Base-by-base conservation (phyloP, 2,797 vertebrate species). In the Peromyscus melanophrys region DNA sequence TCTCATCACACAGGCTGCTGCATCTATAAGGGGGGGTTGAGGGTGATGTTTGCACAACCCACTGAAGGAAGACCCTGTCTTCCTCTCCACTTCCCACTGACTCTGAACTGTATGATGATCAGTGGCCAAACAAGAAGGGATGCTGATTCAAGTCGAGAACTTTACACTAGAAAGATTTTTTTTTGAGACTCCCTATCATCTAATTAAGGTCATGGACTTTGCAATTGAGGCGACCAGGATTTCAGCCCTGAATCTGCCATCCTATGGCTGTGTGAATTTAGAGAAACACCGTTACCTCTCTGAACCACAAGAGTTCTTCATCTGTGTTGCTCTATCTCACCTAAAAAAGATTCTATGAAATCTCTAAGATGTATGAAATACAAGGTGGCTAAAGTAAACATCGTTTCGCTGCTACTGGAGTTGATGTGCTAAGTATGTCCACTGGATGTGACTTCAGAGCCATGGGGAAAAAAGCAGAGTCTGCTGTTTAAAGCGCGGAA, bases 121-220 rank as follows among this genome's bases (percentile, higher is more conserved):
- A 27, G 25, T 3, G 0, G 4, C 1, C 6, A 29, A 34, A 10
- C 6, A 40, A 14, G 5, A 4, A 31, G 80, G n/a, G 49, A 8
- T 27, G 2, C 23, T 57, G 4, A 43, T 77, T 80, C 76, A 89
- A 31, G 19, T 23, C 83, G 14, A 12, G 7, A 0, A 61, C 9
- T n/a, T 2, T 23, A 77, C 29, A 11, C 37, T 43, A n/a, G 19
- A 57, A 65, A 34, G 10, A 43, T 63, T 43, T 87, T 12, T 63
- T 61, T 16, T 4, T 19, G 46, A 43, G 19, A 91, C 67, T 76
- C 7, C 23, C 6, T 8, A 49, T 4, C 55, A 29, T 23, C 23
- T 31, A 76, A 4, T 37, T 31, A 82, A 96, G 40, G 29, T 14
- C 12, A 14, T 14, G 31, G 1, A 4, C 25, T 94, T 73, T 75